These are phyloP conservation scores for Ips typographus DNA, from an alignment of 1,140 invertebrate species.

Conservation along the genomic window DNA sequence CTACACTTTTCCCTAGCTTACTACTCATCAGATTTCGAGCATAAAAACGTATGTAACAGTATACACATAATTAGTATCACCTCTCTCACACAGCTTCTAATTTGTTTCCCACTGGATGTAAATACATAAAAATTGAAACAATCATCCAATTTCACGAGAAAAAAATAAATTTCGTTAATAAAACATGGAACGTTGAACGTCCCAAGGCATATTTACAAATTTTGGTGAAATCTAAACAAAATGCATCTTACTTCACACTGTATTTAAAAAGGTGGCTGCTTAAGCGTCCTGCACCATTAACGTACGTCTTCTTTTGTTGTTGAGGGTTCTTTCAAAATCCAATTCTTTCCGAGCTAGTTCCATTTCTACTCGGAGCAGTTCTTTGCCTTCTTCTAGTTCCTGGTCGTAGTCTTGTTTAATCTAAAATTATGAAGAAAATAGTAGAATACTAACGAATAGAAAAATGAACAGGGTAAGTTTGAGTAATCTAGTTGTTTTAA, in stretches of 20 bases:
- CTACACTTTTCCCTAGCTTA: too few relatives aligned
- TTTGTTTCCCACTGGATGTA: not conserved
- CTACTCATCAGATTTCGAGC: too few relatives aligned
- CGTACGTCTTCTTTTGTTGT: conserved; percentile 44
- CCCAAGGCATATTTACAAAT: too few relatives aligned
- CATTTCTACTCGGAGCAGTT: conserved; percentile 49
- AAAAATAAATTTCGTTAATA: too few relatives aligned
- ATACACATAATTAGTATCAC: conserved; percentile 30
- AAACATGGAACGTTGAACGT: too few relatives aligned
- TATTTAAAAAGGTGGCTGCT: too few relatives aligned
- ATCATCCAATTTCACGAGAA: not conserved
- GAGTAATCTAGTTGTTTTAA: too few relatives aligned
- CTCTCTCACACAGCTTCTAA: conserved; percentile 28
- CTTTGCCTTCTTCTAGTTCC: conserved; percentile 46
- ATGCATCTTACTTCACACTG: too few relatives aligned
- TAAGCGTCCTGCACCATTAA: conserved; percentile 22
- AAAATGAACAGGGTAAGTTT: too few relatives aligned
- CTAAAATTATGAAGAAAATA: conserved; percentile 23
- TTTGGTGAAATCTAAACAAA: too few relatives aligned
- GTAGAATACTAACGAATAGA: not conserved
- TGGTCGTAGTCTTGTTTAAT: conserved; percentile 42
- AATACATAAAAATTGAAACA: not conserved
- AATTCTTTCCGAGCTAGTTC: conserved; percentile 51
- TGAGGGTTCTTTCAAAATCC: conserved; percentile 46
- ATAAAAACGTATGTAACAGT: conserved; percentile 7